Base-by-base conservation (phyloP, 1,140 invertebrate genomes). In the Sarcophaga bullata region DNA sequence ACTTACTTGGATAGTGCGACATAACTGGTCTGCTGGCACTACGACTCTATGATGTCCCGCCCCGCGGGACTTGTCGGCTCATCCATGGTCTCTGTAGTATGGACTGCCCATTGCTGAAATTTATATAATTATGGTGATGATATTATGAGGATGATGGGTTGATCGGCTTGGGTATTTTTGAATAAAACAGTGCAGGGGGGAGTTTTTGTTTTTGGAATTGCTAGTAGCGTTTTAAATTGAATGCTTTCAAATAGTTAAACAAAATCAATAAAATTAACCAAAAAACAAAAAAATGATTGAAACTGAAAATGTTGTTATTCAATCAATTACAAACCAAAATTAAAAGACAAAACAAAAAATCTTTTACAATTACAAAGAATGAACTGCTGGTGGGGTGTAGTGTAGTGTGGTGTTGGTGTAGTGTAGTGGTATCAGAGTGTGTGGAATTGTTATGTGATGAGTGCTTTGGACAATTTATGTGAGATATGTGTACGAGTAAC, bases 11-110 rank as follows among this genome's bases (percentile, higher is more conserved):
- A 89, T 90, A 90, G 85, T 91, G 90, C 85, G 90, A 90, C 85
- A 91, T 90, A 85, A 90, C 89, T 86, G 92, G 92, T 89, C 92
- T 91, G 84, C 90, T 91, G 86, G 92, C 93, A 91, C 92, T 92
- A 88, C 90, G 91, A 89, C 93, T 93, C 92, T 91, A 92, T 93
- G 90, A 90, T 94, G 91, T 78, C 93, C 93, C 83, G 93, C 92
- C 87, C 93, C 85, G 94, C 93, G 84, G 94, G 94, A 91, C 94
- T 95, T 83, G 91, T 93, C 84, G 94, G 92, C 85, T 95, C 94
- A 87, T 95, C 95, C 91, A 93, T 93, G 89, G 89, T 95, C 93
- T 85, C 93, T 92, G 90, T 94, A 95, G 88, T 94, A 94, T 90
- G 92, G 92, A 89, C 92, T 92, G 85, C 92, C 92, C 91, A 93